Evolutionary conservation across 1,140 invertebrate species (phyloP).

Genomic region (Agrypnia vestita): DNA sequence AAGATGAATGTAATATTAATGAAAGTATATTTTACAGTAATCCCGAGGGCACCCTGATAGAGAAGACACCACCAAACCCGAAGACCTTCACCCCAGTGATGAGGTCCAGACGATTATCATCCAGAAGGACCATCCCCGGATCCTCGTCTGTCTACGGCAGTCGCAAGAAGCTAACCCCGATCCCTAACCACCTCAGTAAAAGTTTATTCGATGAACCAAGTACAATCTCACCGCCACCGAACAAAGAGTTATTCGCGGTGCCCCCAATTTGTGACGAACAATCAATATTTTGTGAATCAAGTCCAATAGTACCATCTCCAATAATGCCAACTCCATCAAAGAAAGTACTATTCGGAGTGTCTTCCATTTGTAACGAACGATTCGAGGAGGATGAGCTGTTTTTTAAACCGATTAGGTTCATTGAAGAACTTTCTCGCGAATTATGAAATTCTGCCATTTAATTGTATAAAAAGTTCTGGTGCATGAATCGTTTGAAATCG

Average conservation of each 20-base stretch:
- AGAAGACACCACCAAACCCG: conserved; percentile 40
- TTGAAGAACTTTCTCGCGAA: conserved; percentile 14
- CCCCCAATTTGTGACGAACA: not conserved
- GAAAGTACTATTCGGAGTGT: not conserved
- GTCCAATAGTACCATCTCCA: too few relatives aligned
- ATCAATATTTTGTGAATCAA: too few relatives aligned
- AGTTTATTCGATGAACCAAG: conserved; percentile 10
- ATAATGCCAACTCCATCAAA: not conserved
- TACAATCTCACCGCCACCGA: not conserved
- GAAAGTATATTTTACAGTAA: not conserved
- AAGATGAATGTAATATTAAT: too few relatives aligned
- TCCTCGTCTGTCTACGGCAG: not conserved
- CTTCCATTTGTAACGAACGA: not conserved
- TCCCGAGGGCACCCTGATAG: not conserved
- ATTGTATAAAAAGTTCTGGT: not conserved
- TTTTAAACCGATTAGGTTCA: conserved; percentile 27
- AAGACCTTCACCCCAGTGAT: conserved; percentile 26
- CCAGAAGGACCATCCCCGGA: not conserved
- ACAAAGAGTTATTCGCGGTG: not conserved
- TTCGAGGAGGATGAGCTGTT: conserved; percentile 13
- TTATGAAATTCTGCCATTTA: conserved; percentile 7
- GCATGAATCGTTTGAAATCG: too few relatives aligned
- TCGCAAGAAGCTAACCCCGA: conserved; percentile 18
- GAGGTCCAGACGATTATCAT: conserved; percentile 20
- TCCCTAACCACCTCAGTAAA: conserved; percentile 19